Conservation (phyloP, 2,888 invertebrate genomes). For the Heliconius ismenius region DNA sequence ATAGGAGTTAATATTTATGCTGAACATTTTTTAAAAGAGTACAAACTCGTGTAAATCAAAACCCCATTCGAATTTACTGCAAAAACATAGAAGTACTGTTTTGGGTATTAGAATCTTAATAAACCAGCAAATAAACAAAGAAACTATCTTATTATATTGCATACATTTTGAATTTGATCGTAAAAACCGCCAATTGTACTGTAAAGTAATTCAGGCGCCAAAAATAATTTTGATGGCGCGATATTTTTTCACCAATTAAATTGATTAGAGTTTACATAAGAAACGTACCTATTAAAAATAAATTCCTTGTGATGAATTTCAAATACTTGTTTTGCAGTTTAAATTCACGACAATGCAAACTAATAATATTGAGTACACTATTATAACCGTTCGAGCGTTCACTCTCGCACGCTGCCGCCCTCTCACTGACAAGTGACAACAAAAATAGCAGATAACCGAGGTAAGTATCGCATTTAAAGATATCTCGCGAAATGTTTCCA, state of each 20-base stretch:
- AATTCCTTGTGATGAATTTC: not conserved
- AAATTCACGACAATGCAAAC: conserved; percentile 16
- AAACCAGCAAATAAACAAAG: not conserved
- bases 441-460: conserved; percentile 64
- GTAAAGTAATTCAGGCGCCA: conserved; percentile 51
- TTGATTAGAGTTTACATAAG: not conserved
- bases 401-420: conserved; percentile 54
- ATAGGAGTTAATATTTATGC: not conserved
- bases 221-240: conserved; percentile 59
- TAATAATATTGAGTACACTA: conserved; percentile 21
- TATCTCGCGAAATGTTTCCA: conserved; percentile 32
- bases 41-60: not conserved
- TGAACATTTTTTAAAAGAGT: not conserved
- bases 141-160: not conserved
- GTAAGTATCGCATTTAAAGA: conserved; percentile 49
- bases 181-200: not conserved
- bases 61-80: not conserved
- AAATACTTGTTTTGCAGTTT: not conserved
- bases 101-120: not conserved
- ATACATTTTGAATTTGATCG: not conserved
- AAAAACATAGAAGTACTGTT: not conserved
- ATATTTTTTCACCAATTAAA: conserved; percentile 27
- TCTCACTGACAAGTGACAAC: conserved; percentile 61
- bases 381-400: conserved; percentile 49
- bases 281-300: conserved; percentile 8